These are phyloP conservation scores for Reticulitermes lucifugus DNA, from an alignment of 2,888 invertebrate genomes.

Conservation along the genomic window DNA sequence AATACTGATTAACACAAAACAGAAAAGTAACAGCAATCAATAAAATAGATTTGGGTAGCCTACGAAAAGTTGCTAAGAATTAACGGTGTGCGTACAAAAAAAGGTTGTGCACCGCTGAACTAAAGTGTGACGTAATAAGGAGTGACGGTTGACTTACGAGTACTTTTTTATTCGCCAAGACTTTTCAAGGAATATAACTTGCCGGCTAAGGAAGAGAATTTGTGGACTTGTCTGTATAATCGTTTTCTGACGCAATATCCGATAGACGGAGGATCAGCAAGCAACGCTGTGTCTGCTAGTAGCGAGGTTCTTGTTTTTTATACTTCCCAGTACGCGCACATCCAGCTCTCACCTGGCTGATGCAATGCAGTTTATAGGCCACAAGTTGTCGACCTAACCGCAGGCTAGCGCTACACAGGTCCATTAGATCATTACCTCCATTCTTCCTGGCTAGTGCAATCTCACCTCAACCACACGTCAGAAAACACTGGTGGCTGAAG, in stretches of 20 bases:
- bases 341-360: conserved; percentile 21
- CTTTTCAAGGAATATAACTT: not conserved
- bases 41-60: too few species aligned
- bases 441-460: too few species aligned
- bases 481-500: too few species aligned
- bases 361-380: conserved; percentile 13
- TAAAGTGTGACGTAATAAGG: not conserved
- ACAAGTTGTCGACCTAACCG: not conserved
- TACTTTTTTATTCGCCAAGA: not conserved
- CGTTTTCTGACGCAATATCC: not conserved
- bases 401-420: not conserved
- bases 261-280: not conserved
- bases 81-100: too few species aligned
- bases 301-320: not conserved
- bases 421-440: too few species aligned
- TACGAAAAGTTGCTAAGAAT: too few species aligned
- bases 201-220: not conserved
- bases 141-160: not conserved
- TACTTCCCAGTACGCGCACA: not conserved
- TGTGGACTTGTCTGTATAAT: not conserved
- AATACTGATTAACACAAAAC: too few species aligned
- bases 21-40: too few species aligned
- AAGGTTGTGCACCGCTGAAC: too few species aligned
- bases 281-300: not conserved
- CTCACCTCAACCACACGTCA: too few species aligned